Percentiles rank a stretch among this genome's conserved stretches.
phyloP scores from a whole-genome alignment of 1,140 invertebrate genomes.

The Drosophila repleta region DNA sequence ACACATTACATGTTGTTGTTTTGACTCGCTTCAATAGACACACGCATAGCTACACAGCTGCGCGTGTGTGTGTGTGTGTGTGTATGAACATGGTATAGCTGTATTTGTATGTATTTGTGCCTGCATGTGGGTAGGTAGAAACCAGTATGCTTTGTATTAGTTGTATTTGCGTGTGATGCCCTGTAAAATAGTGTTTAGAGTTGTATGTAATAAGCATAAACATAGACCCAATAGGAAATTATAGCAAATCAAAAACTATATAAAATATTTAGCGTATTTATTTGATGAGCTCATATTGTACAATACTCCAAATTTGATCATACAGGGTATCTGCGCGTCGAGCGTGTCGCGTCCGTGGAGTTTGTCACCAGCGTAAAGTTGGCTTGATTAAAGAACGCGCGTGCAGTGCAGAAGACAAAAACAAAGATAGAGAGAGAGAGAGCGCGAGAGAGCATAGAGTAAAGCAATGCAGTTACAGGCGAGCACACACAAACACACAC shows the following conservation, averaged over 20 bases:
- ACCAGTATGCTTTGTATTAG: constrained; percentile 42
- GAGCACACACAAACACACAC: not conserved
- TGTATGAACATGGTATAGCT: constrained; percentile 1
- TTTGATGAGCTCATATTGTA: no score
- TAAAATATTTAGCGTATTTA: no score
- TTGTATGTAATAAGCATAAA: no score
- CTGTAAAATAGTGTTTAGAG: not conserved
- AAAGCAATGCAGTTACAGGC: constrained; percentile 8
- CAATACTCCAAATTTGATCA: no score
- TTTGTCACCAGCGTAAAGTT: constrained; percentile 32
- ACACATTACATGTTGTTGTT: constrained; percentile 24
- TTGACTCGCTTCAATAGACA: constrained; percentile 46
- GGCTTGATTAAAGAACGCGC: constrained; percentile 47
- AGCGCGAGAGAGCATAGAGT: constrained; percentile 19
- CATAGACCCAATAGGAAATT: no score
- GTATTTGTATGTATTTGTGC: not conserved
- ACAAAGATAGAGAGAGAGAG: not conserved
- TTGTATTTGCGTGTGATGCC: not conserved
- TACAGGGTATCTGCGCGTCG: constrained; percentile 1
- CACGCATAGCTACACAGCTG: constrained; percentile 1
- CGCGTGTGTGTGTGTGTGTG: not conserved
- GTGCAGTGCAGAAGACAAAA: constrained; percentile 9
- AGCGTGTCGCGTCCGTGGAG: constrained; percentile 13
- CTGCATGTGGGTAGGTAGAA: constrained; percentile 34
- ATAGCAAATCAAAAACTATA: no score